Evolutionary conservation across 1,140 invertebrate species (phyloP), one percentile per base, ranked within the genome.

Genomic region (Hesperophylax magnus): DNA sequence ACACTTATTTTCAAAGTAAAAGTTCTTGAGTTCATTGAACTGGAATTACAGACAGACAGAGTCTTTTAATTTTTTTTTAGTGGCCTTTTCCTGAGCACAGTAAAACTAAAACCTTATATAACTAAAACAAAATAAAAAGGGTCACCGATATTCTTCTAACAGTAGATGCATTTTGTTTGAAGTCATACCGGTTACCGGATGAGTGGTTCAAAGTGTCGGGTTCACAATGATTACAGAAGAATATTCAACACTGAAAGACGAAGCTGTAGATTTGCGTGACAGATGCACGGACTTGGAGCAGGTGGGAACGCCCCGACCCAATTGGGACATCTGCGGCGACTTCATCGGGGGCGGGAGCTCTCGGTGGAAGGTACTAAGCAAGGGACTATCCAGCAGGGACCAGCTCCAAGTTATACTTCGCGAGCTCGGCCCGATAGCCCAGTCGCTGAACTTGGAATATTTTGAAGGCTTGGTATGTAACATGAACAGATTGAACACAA

Each of bases 241-340:
- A 56, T 87, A 87, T 82, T 52, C 58, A 7, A 52, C 34, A n/a
- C 61, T 81, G 20, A 86, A 89, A 72, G 89, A 90, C 74, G 89
- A 90, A 76, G 67, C 88, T 14, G 80, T 80, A n/a, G 88, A 89
- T 52, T 85, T 84, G 9, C 88, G 86, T 78, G 89, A 90, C 71
- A 85, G 86, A 2, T 89, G 88, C 60, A 83, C 85, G 4, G 89
- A 90, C 65, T 76, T 90, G 77, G 88, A 89, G 79, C 84, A 88
- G 24, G 85, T 87, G 0, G 89, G 89, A 17, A 90, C 89, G 0
- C 89, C 89, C 0, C 85, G 89, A 0, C 89, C 89, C 22, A 86
- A 87, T 63, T 90, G 89, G 89, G 88, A 89, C 6, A 82, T 89
- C 3, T 90, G 89, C 65, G 88, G 86, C 0, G 88, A 90, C 79